Evolutionary conservation across 2,797 vertebrate species (phyloP).

Genomic region (Dromococcyx pavoninus): DNA sequence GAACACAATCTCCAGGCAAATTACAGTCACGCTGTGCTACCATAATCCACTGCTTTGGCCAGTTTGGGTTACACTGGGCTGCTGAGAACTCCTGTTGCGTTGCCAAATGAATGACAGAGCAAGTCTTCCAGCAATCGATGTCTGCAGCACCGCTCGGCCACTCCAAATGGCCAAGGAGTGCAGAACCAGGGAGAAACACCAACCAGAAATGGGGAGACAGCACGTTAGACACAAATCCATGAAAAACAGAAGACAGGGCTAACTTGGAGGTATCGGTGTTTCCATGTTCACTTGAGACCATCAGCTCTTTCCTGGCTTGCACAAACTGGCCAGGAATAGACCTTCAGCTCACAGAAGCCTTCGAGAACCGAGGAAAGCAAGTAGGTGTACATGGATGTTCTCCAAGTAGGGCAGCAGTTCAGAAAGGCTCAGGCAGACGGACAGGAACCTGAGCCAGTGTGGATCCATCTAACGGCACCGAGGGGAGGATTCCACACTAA

Average conservation of each 20-base stretch:
- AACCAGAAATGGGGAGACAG: fast-evolving
- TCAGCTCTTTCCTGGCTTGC: background rate
- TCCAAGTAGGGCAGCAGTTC: constrained; percentile 37
- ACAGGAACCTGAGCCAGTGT: background rate
- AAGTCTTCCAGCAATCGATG: fast-evolving
- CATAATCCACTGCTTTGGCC: background rate
- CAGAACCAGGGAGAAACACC: fast-evolving
- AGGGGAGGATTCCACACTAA: background rate
- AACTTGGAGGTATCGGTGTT: fast-evolving
- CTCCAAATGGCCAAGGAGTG: background rate
- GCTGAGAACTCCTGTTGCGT: background rate
- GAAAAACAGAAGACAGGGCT: fast-evolving
- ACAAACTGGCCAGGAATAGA: background rate
- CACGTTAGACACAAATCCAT: fast-evolving
- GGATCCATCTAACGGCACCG: background rate
- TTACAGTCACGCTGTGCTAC: background rate
- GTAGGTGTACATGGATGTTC: background rate
- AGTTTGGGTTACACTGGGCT: background rate
- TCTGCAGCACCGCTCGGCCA: fast-evolving
- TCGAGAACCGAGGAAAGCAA: background rate
- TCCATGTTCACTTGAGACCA: background rate
- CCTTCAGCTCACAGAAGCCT: background rate
- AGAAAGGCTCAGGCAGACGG: background rate
- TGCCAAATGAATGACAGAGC: background rate
- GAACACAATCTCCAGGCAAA: background rate